Percentiles rank a stretch among this genome's conserved stretches.
phyloP scores from a whole-genome alignment of 2,888 invertebrate genomes.

The Tuberolachnus salignus region DNA sequence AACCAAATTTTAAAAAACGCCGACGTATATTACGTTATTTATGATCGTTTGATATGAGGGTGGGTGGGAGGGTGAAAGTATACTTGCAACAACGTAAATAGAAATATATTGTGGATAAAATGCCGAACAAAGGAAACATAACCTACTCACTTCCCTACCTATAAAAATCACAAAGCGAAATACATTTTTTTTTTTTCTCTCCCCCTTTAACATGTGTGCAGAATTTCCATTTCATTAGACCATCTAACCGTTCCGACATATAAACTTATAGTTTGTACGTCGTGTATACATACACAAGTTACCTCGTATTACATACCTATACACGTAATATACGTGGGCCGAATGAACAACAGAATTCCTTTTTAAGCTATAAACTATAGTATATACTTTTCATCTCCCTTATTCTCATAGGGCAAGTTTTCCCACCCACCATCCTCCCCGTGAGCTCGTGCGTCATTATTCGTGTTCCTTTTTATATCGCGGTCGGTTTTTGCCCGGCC shows the following conservation, averaged over 20 bases:
- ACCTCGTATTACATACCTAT: not conserved
- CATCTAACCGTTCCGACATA: too few species aligned
- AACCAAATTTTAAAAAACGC: too few species aligned
- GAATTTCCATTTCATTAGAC: constrained; percentile 26
- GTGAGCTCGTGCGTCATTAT: not conserved
- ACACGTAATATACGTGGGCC: constrained; percentile 2
- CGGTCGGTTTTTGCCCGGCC: not conserved
- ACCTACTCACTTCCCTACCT: too few species aligned
- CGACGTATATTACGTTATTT: not conserved
- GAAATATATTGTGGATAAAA: too few species aligned
- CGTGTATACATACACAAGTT: not conserved
- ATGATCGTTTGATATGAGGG: not conserved
- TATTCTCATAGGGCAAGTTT: not conserved
- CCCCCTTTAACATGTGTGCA: not conserved
- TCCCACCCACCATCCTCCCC: not conserved
- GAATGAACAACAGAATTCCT: constrained; percentile 22
- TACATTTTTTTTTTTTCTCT: not conserved
- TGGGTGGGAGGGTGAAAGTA: not conserved
- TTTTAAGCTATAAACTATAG: too few species aligned
- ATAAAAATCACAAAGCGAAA: constrained; percentile 18
- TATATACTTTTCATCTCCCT: constrained; percentile 14
- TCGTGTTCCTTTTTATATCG: not conserved
- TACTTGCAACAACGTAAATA: constrained; percentile 4
- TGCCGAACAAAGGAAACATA: not conserved
- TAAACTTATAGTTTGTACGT: too few species aligned